phyloP scores from a whole-genome alignment of 2,797 vertebrate species.

The Myoxocephalus aenaeus region DNA sequence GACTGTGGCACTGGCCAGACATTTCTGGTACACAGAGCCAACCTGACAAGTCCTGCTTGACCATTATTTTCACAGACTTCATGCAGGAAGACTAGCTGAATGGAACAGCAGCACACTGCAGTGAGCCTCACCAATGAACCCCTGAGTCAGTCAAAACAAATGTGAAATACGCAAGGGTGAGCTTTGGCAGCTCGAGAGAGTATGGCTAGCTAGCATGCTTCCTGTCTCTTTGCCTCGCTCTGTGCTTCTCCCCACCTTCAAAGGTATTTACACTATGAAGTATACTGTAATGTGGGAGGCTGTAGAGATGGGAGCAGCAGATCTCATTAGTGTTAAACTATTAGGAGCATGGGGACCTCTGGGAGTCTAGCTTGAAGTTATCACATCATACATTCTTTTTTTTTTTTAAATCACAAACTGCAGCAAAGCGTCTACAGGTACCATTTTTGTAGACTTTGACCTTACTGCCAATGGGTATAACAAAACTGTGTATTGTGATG shows the following conservation, averaged over 20 bases:
- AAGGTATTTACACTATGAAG: constrained; percentile 76
- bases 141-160: constrained; percentile 57
- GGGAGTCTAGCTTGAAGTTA: constrained; percentile 68
- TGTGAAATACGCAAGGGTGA: constrained; percentile 51
- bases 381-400: constrained; percentile 55
- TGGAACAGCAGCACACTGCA: constrained; percentile 30
- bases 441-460: constrained; percentile 21
- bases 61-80: constrained; percentile 72
- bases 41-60: constrained; percentile 73
- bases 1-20: constrained; percentile 64
- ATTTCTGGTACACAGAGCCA: constrained; percentile 65
- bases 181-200: constrained; percentile 46
- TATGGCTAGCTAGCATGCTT: constrained; percentile 33
- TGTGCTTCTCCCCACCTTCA: constrained; percentile 57
- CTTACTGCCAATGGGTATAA: constrained; percentile 16
- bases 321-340: constrained; percentile 81
- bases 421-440: constrained; percentile 9
- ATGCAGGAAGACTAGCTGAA: constrained; percentile 61
- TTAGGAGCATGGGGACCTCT: constrained; percentile 66
- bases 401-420: constrained; percentile 46
- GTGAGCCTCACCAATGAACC: constrained; percentile 54
- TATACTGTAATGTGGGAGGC: constrained; percentile 68
- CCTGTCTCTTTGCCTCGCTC: constrained; percentile 30
- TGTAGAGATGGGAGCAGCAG: constrained; percentile 61
- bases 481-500: constrained; percentile 15